Conservation (phyloP, 2,113 vertebrate genomes). For the Tychaedon coryphoeus region DNA sequence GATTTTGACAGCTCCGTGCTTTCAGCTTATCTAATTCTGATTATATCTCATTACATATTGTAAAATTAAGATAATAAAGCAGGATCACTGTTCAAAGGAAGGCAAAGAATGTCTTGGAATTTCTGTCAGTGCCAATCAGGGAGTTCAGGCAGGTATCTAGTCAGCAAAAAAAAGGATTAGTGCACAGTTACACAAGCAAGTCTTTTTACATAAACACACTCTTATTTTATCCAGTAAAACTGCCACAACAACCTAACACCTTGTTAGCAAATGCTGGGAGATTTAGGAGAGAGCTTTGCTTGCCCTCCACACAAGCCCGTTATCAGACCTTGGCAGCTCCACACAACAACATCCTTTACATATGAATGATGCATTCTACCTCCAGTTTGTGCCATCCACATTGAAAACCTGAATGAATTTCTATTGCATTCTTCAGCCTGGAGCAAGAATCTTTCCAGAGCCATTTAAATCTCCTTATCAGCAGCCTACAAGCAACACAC, state of each 20-base stretch:
- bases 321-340: slow-evolving; percentile 69
- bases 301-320: neutral
- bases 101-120: neutral
- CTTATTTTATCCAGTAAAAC: neutral
- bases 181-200: slow-evolving; percentile 40
- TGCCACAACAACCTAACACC: slow-evolving; percentile 8
- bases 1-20: neutral
- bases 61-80: neutral
- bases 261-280: slow-evolving; percentile 33
- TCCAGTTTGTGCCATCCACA: slow-evolving; percentile 47
- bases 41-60: neutral
- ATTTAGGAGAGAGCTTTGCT: slow-evolving; percentile 26
- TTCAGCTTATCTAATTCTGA: slow-evolving; percentile 13
- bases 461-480: slow-evolving; percentile 75
- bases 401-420: slow-evolving; percentile 63
- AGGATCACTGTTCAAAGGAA: neutral
- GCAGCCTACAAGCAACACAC: slow-evolving; percentile 54
- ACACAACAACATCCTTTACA: slow-evolving; percentile 63
- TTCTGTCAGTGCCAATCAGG: neutral
- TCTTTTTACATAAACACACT: slow-evolving; percentile 33
- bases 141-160: neutral
- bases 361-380: slow-evolving; percentile 60
- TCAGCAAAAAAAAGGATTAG: slow-evolving; percentile 50
- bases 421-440: slow-evolving; percentile 38
- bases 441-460: slow-evolving; percentile 67